Conservation (phyloP, 1,140 invertebrate genomes). For the Dufourea novaeangliae region DNA sequence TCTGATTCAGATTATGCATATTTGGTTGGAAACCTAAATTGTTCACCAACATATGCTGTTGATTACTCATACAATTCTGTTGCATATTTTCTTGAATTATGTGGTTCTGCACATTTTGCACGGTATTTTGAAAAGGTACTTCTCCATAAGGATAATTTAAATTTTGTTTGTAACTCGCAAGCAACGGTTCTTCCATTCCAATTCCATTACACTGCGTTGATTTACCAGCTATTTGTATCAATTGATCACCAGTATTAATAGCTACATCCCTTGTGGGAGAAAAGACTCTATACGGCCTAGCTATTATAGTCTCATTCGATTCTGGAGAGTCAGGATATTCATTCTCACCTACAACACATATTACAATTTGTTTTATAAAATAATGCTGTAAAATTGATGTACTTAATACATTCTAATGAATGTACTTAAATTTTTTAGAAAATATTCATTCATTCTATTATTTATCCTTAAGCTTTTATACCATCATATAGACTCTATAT, state of each 20-base stretch:
- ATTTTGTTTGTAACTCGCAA: conserved; percentile 44
- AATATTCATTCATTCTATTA: too few relatives aligned
- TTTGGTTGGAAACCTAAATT: conserved; percentile 70
- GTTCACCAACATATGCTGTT: conserved; percentile 64
- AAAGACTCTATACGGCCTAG: conserved; percentile 74
- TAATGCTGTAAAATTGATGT: too few relatives aligned
- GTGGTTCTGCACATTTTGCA: conserved; percentile 80
- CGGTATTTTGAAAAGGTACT: conserved; percentile 76
- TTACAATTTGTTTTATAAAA: too few relatives aligned
- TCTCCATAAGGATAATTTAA: conserved; percentile 58
- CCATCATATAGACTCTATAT: too few relatives aligned
- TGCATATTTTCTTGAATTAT: conserved; percentile 81
- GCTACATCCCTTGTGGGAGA: conserved; percentile 76
- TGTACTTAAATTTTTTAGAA: too few relatives aligned
- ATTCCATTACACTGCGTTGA: conserved; percentile 57
- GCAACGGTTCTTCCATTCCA: conserved; percentile 39
- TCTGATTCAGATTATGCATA: conserved; percentile 64
- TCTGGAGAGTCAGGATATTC: conserved; percentile 81
- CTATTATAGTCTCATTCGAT: conserved; percentile 79
- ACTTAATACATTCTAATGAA: too few relatives aligned
- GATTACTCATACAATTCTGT: conserved; percentile 74
- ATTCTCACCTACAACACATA: conserved; percentile 71
- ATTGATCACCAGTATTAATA: conserved; percentile 63
- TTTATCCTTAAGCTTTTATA: too few relatives aligned
- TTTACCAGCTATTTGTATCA: conserved; percentile 33